Evolutionary conservation across 1,140 invertebrate species (phyloP).

Genomic region (Drosophila malerkotliana): DNA sequence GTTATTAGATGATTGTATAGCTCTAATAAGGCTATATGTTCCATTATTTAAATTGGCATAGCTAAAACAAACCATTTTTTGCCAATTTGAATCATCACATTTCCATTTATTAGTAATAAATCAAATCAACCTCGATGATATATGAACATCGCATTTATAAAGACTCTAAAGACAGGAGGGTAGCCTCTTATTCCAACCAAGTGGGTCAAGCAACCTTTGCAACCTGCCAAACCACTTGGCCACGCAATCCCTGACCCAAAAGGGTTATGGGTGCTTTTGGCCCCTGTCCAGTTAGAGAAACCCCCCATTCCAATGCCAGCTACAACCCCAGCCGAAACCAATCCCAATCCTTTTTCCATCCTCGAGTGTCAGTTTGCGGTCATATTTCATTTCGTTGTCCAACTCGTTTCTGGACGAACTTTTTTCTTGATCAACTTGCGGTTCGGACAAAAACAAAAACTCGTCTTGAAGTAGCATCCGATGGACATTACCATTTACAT

Average conservation of each 20-base stretch:
- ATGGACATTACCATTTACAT: constrained; percentile 72
- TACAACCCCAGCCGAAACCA: constrained; percentile 9
- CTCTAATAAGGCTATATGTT: background rate
- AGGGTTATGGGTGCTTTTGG: constrained; percentile 50
- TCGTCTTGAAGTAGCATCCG: constrained; percentile 71
- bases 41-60: background rate
- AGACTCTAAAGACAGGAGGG: background rate
- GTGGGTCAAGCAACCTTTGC: constrained; percentile 34
- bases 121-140: constrained; percentile 52
- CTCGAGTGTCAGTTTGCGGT: constrained; percentile 72
- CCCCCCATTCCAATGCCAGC: background rate
- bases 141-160: constrained; percentile 59
- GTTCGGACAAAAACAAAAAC: constrained; percentile 44
- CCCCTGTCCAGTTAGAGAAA: constrained; percentile 36
- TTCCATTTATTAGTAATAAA: constrained; percentile 42
- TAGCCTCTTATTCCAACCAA: constrained; percentile 15
- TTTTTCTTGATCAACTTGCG: constrained; percentile 43
- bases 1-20: background rate
- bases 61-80: constrained; percentile 17
- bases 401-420: constrained; percentile 57
- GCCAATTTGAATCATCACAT: constrained; percentile 35
- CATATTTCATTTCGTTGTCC: constrained; percentile 75
- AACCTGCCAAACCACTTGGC: constrained; percentile 68
- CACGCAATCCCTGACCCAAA: constrained; percentile 48
- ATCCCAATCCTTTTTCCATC: constrained; percentile 34